Evolutionary conservation across 2,888 invertebrate genomes (phyloP), one percentile per base, ranked within the genome.

Genomic region (Argyra leucocephala): DNA sequence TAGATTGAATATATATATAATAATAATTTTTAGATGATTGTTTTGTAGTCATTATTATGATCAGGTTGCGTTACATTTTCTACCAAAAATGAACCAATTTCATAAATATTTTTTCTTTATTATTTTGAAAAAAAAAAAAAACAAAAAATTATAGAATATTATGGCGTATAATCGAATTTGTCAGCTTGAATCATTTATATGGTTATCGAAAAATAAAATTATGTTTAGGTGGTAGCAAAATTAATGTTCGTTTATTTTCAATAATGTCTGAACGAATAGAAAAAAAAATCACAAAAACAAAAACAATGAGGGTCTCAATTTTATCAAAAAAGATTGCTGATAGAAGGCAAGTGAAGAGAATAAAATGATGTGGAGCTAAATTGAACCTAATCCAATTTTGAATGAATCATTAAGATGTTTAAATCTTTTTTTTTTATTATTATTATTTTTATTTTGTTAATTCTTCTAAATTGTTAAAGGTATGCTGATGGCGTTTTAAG

Each of bases 391-490:
- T 48, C 48, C 48, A 48, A 48, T 18, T 12, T 48, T 48, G 48
- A 48, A 48, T 48, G 48, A 48, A 48, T 48, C 48, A 48, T 48
- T 48, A 48, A 48, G 48, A 48, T 48, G 48, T 48, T 48, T 5
- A 48, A 18, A 48, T 48, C 15, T 48, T 15, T 15, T 15, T 18
- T 48, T 48, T 48, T 18, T 2, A 31, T 31, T 31, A 18, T 48
- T 48, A 18, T 15, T 48, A n/a, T 48, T 48, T 48, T 48, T 10
- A 31, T 7, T 18, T 48, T 2, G 48, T 48, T 15, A 15, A 37
- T 37, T 37, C 3, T 15, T 37, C 12, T 15, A n/a, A n/a, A n/a
- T n/a, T n/a, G n/a, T n/a, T n/a, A n/a, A n/a, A n/a, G n/a, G n/a
- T n/a, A n/a, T n/a, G n/a, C n/a, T n/a, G n/a, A n/a, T n/a, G n/a